A percentile compares a stretch with the other conserved stretches of the same genome.
Conservation (phyloP, 92 coral and sea anemone genomes). For the Zoanthus sansibaricus region DNA sequence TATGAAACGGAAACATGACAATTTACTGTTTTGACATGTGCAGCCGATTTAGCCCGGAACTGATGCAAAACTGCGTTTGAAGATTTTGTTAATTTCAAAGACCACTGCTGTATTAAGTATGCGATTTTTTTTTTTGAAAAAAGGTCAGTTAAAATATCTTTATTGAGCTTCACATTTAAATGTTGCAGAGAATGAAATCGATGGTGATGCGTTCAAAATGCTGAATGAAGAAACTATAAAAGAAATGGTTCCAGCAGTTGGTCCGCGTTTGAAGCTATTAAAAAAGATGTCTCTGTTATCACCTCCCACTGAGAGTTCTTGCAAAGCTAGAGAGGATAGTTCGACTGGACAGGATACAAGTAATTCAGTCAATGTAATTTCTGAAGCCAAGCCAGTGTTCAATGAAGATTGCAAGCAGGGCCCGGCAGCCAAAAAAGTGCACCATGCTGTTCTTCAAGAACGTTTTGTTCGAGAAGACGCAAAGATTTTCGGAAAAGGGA, state of each 20-base stretch:
- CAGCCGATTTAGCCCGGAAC: no score
- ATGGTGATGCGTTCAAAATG: conserved; percentile 56
- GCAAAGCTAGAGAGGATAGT: background rate
- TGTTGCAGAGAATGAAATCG: conserved; percentile 59
- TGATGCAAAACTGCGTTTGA: no score
- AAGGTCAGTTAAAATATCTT: background rate
- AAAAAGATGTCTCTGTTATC: conserved; percentile 37
- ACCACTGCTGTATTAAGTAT: no score
- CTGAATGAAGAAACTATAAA: conserved; percentile 49
- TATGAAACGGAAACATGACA: no score
- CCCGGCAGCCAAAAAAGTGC: background rate
- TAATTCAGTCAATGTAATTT: background rate
- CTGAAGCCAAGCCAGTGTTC: background rate
- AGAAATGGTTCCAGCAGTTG: conserved; percentile 58
- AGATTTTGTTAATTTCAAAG: no score
- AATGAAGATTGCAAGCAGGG: conserved; percentile 3
- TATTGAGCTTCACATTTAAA: background rate
- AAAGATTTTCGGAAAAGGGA: background rate
- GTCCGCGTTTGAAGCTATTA: conserved; percentile 46
- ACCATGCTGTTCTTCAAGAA: background rate
- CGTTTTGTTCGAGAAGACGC: background rate
- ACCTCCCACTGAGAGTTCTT: background rate
- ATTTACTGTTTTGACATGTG: no score
- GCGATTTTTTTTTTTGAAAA: no score
- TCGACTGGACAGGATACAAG: conserved; percentile 1